phyloP scores from a whole-genome alignment of 2,113 vertebrate species.

The Typhlomys cinereus region DNA sequence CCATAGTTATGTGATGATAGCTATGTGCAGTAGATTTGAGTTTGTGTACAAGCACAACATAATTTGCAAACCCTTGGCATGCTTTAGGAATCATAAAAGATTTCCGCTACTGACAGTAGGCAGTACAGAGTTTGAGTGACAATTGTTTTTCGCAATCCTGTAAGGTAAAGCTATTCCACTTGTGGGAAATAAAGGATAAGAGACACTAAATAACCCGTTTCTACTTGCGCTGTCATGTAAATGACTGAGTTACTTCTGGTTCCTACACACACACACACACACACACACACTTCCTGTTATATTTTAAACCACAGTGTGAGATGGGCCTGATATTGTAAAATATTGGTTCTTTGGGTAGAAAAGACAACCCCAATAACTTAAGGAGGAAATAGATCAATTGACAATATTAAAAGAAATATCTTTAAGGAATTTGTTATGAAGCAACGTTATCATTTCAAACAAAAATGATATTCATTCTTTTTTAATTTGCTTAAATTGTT shows the following conservation, averaged over 20 bases:
- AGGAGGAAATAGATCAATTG: neutral
- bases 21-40: neutral
- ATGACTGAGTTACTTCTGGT: neutral
- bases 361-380: neutral
- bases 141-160: neutral
- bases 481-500: conserved; percentile 27
- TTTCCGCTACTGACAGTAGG: neutral
- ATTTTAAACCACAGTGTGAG: neutral
- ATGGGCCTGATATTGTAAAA: neutral
- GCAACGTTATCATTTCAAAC: conserved; percentile 15
- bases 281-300: neutral
- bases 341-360: neutral
- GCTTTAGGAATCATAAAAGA: neutral
- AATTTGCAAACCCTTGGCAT: neutral
- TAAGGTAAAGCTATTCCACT: neutral
- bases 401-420: conserved; percentile 23
- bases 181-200: neutral
- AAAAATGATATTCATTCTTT: neutral
- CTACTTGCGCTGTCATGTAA: neutral
- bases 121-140: neutral
- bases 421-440: conserved; percentile 21
- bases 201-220: neutral
- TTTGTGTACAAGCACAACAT: neutral
- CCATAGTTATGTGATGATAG: neutral
- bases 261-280: neutral